Evolutionary conservation across 2,797 vertebrate genomes (phyloP), one percentile per base, ranked within the genome.

Genomic region (Furcifer pardalis): DNA sequence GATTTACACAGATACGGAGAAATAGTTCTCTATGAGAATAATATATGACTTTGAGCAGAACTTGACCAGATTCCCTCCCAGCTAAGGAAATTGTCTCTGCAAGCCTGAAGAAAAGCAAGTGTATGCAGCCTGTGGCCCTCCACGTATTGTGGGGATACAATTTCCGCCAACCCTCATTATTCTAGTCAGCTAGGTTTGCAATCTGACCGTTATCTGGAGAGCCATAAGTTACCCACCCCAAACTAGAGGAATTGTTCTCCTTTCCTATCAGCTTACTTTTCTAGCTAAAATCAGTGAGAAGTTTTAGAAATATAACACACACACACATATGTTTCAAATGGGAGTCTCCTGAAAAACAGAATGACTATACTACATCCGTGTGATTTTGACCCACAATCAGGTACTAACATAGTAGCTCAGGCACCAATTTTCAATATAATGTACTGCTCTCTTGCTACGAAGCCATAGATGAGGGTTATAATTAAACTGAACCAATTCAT

Each of bases 391-490:
- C 56, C 21, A 49, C 7, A 30, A 25, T 65, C 44, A 63, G 59
- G 37, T 37, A 63, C 1, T 49, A 10, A 8, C 44, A 2, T 27
- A 30, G 62, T 85, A 88, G 62, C 25, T 6, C 0, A 0, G 85
- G 40, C 37, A 42, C 49, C 66, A 69, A 85, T 83, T 85, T n/a
- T 0, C 8, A 52, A 62, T 30, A 66, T 42, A 83, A 83, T 40
- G 37, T 17, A 46, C 76, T 83, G 66, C 56, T 87, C 37, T 88
- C 88, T 44, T 86, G 77, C 69, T 81, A 85, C 66, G 72, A 86
- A 87, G 49, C 27, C 10, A 10, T 4, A 69, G 7, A 79, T 86
- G n/a, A 21, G 17, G 82, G 81, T 84, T 86, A 71, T 52, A 90
- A 91, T 87, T 87, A 86, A 86, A 60, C 3, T 7, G 25, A 25